Evolutionary conservation across 2,113 vertebrate species (phyloP).

Genomic region (Nesogale talazaci): DNA sequence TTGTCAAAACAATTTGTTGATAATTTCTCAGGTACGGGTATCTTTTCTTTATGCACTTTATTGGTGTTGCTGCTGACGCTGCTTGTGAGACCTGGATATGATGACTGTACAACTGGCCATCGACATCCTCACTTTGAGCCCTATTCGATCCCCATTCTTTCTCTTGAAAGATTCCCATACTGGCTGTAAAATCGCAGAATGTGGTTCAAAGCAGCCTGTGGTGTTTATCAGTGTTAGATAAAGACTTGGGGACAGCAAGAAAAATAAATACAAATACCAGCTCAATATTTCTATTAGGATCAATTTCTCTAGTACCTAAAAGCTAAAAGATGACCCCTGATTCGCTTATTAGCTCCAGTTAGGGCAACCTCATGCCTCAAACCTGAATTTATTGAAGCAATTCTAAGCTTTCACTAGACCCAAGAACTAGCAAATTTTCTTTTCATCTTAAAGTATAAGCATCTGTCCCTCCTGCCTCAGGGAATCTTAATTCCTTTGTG

Average conservation of each 20-base stretch:
- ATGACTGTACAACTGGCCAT: fast-evolving
- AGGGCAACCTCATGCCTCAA: not conserved
- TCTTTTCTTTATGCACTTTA: not conserved
- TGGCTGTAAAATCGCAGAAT: not conserved
- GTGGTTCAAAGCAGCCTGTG: not conserved
- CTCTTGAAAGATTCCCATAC: not conserved
- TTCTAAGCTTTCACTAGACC: not conserved
- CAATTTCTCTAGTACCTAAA: not conserved
- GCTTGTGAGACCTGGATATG: not conserved
- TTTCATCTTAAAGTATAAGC: not conserved
- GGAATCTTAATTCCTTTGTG: not conserved
- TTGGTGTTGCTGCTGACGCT: not conserved
- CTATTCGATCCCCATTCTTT: not conserved
- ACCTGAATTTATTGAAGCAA: not conserved
- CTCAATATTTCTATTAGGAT: not conserved
- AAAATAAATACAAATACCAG: not conserved
- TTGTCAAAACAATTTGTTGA: not conserved
- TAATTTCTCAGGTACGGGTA: not conserved
- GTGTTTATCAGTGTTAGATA: not conserved
- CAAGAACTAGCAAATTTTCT: not conserved
- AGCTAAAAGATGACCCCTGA: not conserved
- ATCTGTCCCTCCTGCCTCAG: not conserved
- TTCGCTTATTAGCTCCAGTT: not conserved
- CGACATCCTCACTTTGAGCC: not conserved
- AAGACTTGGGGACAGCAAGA: not conserved